Base-by-base conservation (phyloP, 2,888 invertebrate species). In the Ochropleura leucogaster region DNA sequence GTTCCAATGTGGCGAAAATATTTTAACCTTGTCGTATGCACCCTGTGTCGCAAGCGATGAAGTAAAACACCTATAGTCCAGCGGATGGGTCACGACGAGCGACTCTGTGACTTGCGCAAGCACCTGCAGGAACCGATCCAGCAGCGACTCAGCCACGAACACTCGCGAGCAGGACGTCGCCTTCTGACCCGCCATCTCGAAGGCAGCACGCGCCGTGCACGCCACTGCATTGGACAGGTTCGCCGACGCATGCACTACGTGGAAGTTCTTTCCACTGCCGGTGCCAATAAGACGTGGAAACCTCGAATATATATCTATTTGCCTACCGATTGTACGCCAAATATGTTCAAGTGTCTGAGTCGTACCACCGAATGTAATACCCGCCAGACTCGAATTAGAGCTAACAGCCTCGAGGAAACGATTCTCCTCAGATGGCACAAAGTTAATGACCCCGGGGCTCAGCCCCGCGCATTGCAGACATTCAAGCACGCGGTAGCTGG, bases 241-340 rank as follows among this genome's bases (percentile, higher is more conserved):
- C 10, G 99, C 99, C 8, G 98, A 97, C 0, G 98, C 97, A 94
- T 99, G 99, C 57, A 99, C 97, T 89, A 99, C 98, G 93, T 99
- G 99, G 94, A 98, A 99, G 95, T 99, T 99, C 93, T 99, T 99
- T 20, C 99, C 99, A 63, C 99, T 99, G 93, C 99, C 99, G 95
- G 99, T 99, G 84, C 98, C 98, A 86, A 99, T 98, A 69, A 99
- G 93, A 86, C 98, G 97, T 0, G 99, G 99, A 93, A 98, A 99
- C 89, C 98, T 98, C 64, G 94, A 96, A 92, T 99, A 99, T 5
- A 94, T 97, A 84, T 97, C 97, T 72, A 99, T 97, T 90, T 98
- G 99, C 74, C 97, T 94, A 20, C 98, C 99, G 51, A 99, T 98
- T 93, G 98, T 98, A 77, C 97, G 97, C 99, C 99, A 99, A 66